Evolutionary conservation across 2,888 invertebrate species (phyloP).

Genomic region (Notodonta dromedarius): DNA sequence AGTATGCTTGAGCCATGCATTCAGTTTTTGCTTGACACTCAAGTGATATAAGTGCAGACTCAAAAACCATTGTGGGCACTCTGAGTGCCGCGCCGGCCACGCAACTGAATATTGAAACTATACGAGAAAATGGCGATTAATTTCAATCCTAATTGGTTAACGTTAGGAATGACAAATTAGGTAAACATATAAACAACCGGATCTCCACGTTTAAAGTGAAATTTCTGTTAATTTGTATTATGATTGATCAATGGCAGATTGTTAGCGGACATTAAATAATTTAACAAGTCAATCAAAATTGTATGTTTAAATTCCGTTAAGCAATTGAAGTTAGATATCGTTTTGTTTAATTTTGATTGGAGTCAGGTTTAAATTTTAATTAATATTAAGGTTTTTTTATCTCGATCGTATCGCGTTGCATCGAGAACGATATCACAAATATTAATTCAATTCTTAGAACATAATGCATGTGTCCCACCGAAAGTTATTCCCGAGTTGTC

Average conservation of each 20-base stretch:
- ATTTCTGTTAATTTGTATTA: conserved; percentile 29
- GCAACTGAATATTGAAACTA: conserved; percentile 24
- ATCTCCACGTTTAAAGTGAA: conserved; percentile 22
- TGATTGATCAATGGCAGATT: conserved; percentile 28
- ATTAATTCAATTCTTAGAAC: conserved; percentile 54
- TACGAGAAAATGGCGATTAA: conserved; percentile 20
- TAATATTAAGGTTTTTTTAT: conserved; percentile 38
- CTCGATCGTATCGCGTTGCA: conserved; percentile 41
- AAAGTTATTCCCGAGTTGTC: conserved; percentile 47
- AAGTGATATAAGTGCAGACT: conserved; percentile 63
- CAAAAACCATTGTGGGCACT: conserved; percentile 57
- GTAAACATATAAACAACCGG: conserved; percentile 32
- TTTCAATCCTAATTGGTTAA: conserved; percentile 30
- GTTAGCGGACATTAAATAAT: conserved; percentile 32
- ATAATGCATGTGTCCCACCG: conserved; percentile 40
- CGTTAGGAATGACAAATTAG: conserved; percentile 25
- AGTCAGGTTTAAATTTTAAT: conserved; percentile 38
- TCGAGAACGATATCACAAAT: conserved; percentile 37
- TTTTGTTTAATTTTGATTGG: conserved; percentile 26
- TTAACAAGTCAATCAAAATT: conserved; percentile 34
- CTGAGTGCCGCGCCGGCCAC: conserved; percentile 31
- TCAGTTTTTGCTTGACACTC: conserved; percentile 68
- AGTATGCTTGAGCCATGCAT: conserved; percentile 67
- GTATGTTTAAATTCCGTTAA: conserved; percentile 24
- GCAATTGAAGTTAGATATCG: conserved; percentile 19